Base-by-base conservation (phyloP, 1,140 invertebrate genomes). In the Rhizoglyphus robini region DNA sequence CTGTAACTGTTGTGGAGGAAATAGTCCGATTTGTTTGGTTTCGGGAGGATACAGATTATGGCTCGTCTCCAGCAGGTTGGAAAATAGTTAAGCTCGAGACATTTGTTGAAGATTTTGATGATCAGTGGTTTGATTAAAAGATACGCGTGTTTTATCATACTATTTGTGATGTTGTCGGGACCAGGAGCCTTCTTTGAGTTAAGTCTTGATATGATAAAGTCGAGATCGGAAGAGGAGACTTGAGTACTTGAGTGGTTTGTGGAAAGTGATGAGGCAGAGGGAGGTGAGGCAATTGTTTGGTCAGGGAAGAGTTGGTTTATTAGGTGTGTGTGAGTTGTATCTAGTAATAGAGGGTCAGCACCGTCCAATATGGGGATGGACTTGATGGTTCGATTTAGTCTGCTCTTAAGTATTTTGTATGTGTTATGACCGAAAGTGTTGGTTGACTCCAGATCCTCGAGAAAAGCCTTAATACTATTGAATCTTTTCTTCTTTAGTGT, bases 11-110 rank as follows among this genome's bases (percentile, higher is more conserved):
- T 59, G 1, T 4, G 15, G n/a, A 32, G 8, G 11, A 18, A 11
- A 18, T 59, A 59, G 34, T 59, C 30, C 18, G 1, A 32, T 59
- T 59, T 59, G 29, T 59, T 59, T 4, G 57, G 57, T 25, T 59
- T 59, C 1, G 57, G 57, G 20, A 59, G 18, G 1, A 59, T 59
- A 2, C 23, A 5, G 2, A 59, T 29, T 8, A 1, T 3, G n/a
- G 30, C 32, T 31, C 29, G 1, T 36, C n/a, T 59, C 57, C 57
- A 59, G 2, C 27, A 5, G 27, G 2, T 2, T 2, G 57, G 57
- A 18, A 59, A 59, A 29, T 29, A 31, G 11, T 13, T 5, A 2
- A 32, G n/a, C 5, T 3, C 1, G 2, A 59, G 4, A 20, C 57
- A 59, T 31, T 59, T 59, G 32, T 59, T 59, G 32, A 32, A 59